phyloP scores from a whole-genome alignment of 2,797 vertebrate genomes.

The Propithecus perrieri region DNA sequence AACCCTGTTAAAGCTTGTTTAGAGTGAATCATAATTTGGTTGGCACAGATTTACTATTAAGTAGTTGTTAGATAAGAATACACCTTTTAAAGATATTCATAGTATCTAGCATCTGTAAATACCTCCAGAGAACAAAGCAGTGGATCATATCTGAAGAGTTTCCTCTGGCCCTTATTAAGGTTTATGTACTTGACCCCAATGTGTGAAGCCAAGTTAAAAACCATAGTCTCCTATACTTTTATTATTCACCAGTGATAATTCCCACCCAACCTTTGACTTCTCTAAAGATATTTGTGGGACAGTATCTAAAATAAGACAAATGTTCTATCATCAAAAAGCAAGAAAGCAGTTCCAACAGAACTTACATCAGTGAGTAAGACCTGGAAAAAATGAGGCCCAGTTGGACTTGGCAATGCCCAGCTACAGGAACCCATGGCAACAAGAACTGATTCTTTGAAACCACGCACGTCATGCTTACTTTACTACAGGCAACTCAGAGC shows the following conservation, averaged over 20 bases:
- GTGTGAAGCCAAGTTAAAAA: neutral
- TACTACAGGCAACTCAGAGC: neutral
- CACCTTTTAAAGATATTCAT: neutral
- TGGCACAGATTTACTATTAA: neutral
- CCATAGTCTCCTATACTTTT: neutral
- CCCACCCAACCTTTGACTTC: neutral
- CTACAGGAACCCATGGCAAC: neutral
- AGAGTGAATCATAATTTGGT: neutral
- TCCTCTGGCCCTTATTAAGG: neutral
- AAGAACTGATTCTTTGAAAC: neutral
- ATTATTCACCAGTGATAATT: neutral
- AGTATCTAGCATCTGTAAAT: neutral
- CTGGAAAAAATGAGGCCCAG: neutral
- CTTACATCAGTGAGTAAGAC: neutral
- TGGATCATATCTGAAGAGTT: neutral
- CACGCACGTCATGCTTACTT: neutral
- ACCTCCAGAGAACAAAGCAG: neutral
- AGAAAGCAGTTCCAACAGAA: neutral
- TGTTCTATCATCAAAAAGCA: neutral
- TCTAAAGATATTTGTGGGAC: neutral
- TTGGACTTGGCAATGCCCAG: neutral
- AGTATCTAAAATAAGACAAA: slow-evolving; percentile 5
- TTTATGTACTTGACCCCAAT: neutral
- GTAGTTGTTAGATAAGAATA: neutral
- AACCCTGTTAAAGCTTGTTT: neutral